Evolutionary conservation across 2,113 vertebrate species (phyloP), one percentile per base, ranked within the genome.

Genomic region (Misgurnus mizolepis): DNA sequence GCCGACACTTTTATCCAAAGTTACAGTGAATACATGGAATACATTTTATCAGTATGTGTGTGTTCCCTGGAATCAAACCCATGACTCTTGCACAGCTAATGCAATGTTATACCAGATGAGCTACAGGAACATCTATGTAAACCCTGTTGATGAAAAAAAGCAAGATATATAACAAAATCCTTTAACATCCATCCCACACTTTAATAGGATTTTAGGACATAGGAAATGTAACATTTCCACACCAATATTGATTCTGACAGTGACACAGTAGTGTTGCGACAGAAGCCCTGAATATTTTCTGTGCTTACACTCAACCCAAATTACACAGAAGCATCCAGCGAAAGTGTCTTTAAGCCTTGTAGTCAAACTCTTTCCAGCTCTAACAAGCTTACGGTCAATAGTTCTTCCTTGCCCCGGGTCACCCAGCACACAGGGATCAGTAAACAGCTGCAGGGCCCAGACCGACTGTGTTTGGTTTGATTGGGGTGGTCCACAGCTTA

Each of bases 401-500:
- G 84, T 85, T 15, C 60, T 67, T 12, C 79, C 27, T 66, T 79
- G 84, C 75, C 76, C 80, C 18, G 70, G 79, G 81, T 83, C 84
- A 81, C 41, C 40, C 70, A 67, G 82, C 47, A 58, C 82, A 80
- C 79, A 70, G 71, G 55, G 67, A 53, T 50, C 43, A 66, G 75
- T 55, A 77, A 65, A 77, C 75, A 77, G 61, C 75, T 12, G 47
- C 75, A 66, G 62, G 75, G 62, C 60, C 62, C 12, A 39, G 45
- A 77, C 75, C 4, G 60, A 18, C 75, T 55, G 62, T 77, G 64
- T 80, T 78, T 76, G n/a, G 18, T 62, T 80, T 75, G 69, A 80
- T 71, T 77, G 55, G 65, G 83, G 84, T 81, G 70, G 82, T 83
- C 81, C 79, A 78, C 84, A 79, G 84, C 79, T 85, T 85, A 85